Conservation (phyloP, 1,140 invertebrate genomes). For the Drosophila lacteicornis region DNA sequence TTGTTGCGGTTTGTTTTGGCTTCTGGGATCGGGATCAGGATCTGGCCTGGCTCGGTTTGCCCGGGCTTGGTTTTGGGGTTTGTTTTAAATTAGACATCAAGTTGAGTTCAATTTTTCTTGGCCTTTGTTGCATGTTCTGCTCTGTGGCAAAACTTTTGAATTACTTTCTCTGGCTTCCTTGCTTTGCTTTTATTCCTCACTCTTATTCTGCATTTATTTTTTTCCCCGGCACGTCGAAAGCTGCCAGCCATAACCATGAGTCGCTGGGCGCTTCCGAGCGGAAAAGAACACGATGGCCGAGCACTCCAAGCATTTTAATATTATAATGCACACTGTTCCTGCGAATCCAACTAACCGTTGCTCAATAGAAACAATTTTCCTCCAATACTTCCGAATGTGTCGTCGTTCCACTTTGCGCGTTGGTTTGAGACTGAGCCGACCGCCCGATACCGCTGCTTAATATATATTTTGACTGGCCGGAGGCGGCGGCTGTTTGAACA, state of each 20-base stretch:
- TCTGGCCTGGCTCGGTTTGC: slow-evolving; percentile 27
- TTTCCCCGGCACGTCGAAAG: slow-evolving; percentile 22
- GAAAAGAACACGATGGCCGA: slow-evolving; percentile 36
- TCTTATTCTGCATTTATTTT: slow-evolving; percentile 20
- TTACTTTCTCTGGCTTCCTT: slow-evolving; percentile 63
- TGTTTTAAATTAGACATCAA: slow-evolving; percentile 78
- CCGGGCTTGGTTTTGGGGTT: slow-evolving; percentile 51
- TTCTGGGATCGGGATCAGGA: slow-evolving; percentile 52
- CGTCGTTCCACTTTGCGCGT: slow-evolving; percentile 1
- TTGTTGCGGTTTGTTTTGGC: slow-evolving; percentile 71
- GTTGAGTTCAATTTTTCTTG: slow-evolving; percentile 73
- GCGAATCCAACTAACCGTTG: slow-evolving; percentile 11
- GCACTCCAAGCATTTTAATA: slow-evolving; percentile 41
- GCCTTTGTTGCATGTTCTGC: slow-evolving; percentile 56
- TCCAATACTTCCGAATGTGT: slow-evolving; percentile 2
- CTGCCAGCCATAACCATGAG: slow-evolving; percentile 39
- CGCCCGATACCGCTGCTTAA: not conserved
- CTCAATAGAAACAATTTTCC: not conserved
- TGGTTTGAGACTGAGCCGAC: slow-evolving; percentile 21
- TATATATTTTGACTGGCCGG: slow-evolving; percentile 21
- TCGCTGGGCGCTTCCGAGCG: slow-evolving; percentile 27
- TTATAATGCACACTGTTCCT: slow-evolving; percentile 7
- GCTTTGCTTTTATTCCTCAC: slow-evolving; percentile 30
- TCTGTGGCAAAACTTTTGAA: slow-evolving; percentile 68
- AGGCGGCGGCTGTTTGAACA: slow-evolving; percentile 9